phyloP scores from a whole-genome alignment of 2,113 vertebrate species.

The Caloenas nicobarica region DNA sequence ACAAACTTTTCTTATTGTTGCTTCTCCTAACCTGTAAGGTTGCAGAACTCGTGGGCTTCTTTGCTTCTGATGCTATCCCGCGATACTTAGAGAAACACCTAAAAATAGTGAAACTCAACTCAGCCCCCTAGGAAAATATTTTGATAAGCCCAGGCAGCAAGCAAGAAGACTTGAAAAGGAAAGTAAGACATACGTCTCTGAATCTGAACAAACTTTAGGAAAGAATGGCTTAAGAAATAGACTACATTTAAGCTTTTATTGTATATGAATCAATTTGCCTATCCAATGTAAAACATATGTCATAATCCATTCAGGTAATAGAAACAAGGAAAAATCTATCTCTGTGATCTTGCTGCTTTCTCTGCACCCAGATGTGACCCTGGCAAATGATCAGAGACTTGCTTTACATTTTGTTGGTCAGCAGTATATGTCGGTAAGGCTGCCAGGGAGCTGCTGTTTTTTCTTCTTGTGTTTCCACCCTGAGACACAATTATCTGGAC shows the following conservation, averaged over 20 bases:
- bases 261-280: constrained; percentile 38
- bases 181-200: constrained; percentile 45
- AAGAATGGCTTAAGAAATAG: constrained; percentile 16
- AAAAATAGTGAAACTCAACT: constrained; percentile 14
- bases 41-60: background rate
- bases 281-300: constrained; percentile 52
- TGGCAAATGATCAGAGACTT: constrained; percentile 43
- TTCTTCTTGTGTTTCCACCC: background rate
- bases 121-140: constrained; percentile 47
- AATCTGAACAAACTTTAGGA: constrained; percentile 52
- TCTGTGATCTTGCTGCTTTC: constrained; percentile 8
- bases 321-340: constrained; percentile 10
- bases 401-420: constrained; percentile 47
- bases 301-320: constrained; percentile 52
- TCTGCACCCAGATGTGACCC: constrained; percentile 35
- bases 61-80: background rate
- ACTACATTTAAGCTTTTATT: constrained; percentile 7
- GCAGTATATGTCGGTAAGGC: background rate
- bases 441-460: background rate
- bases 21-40: background rate
- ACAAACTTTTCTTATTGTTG: background rate
- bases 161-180: constrained; percentile 30
- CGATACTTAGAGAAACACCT: background rate
- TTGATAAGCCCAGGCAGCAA: constrained; percentile 7
- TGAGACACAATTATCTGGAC: background rate